phyloP scores from a whole-genome alignment of 30 jellyfish, hydroid and myxozoan species.

The Mastigias papua region DNA sequence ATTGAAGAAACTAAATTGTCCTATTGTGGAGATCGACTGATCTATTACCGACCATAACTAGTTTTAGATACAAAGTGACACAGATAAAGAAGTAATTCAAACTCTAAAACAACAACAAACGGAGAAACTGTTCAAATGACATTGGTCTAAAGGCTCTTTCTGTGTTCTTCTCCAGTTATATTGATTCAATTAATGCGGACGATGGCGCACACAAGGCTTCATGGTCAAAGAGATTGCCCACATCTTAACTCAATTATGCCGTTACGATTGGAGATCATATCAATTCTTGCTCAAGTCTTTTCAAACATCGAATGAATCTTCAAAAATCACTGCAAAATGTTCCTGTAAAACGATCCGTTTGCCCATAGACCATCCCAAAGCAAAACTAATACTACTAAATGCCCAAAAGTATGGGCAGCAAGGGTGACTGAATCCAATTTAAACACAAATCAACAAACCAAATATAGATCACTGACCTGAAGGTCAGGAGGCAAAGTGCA shows the following conservation, averaged over 20 bases:
- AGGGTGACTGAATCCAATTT: too few species aligned
- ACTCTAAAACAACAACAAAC: neutral
- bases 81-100: neutral
- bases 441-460: too few species aligned
- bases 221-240: constrained; percentile 6
- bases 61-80: neutral
- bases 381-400: too few species aligned
- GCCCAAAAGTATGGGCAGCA: too few species aligned
- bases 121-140: neutral
- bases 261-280: constrained; percentile 5
- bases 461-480: too few species aligned
- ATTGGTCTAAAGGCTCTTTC: neutral
- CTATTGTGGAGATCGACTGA: constrained; percentile 10
- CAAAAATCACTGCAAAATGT: neutral
- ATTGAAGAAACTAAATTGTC: neutral
- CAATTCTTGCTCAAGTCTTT: neutral
- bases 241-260: neutral
- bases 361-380: too few species aligned
- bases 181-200: constrained; percentile 26
- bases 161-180: constrained; percentile 11
- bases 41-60: constrained; percentile 18
- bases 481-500: too few species aligned
- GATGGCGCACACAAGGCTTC: neutral
- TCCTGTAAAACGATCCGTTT: too few species aligned
- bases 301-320: neutral